Evolutionary conservation across 2,888 invertebrate species (phyloP).

Genomic region (Eucera pruinosa): DNA sequence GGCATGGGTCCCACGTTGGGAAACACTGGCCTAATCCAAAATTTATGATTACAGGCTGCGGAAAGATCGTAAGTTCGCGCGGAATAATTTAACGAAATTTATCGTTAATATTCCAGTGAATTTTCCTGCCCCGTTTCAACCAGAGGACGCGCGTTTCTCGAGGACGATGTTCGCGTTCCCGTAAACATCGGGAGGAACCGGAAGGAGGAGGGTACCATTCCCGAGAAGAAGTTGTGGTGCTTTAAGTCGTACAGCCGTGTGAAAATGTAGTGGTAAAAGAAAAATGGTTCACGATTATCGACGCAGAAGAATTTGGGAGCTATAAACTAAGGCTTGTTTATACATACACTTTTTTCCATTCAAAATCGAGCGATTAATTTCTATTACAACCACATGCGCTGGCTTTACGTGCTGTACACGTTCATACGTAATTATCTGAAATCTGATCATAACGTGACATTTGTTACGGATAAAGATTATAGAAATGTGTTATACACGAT

Average conservation of each 20-base stretch:
- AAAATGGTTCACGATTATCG: background rate
- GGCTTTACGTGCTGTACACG: no score
- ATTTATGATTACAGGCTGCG: constrained; percentile 53
- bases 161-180: background rate
- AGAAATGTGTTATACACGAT: no score
- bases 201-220: background rate
- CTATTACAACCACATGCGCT: no score
- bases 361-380: background rate
- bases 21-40: constrained; percentile 11
- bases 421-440: no score
- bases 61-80: constrained; percentile 38
- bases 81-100: background rate
- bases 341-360: constrained; percentile 11
- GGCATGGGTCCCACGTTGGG: no score
- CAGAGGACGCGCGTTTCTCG: background rate
- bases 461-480: no score
- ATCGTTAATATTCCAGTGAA: background rate
- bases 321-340: constrained; percentile 19
- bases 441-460: no score
- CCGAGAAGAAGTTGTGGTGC: constrained; percentile 34
- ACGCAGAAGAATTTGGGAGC: background rate
- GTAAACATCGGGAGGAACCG: background rate
- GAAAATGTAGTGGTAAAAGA: background rate
- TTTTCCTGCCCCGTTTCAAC: background rate
- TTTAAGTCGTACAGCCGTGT: constrained; percentile 22